Conservation (phyloP, 2,797 vertebrate species). For the Catostomus latipinnis region DNA sequence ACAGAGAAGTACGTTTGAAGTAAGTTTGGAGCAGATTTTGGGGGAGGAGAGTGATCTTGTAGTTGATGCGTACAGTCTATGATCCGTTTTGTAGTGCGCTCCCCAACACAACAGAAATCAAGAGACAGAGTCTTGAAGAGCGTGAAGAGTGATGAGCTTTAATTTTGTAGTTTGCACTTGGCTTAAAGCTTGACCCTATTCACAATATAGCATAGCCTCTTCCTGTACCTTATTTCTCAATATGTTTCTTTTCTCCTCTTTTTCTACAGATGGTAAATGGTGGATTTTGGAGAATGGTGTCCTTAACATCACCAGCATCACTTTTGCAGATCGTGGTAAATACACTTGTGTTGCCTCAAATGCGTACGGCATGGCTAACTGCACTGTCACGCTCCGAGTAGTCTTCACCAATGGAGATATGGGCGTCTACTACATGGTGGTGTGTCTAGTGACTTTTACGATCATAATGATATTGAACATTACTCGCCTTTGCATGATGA, state of each 20-base stretch:
- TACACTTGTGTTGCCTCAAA: conserved; percentile 94
- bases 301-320: conserved; percentile 92
- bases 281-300: conserved; percentile 84
- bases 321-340: conserved; percentile 93
- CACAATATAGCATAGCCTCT: too few relatives aligned
- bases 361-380: conserved; percentile 83
- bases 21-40: too few relatives aligned
- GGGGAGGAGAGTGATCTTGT: too few relatives aligned
- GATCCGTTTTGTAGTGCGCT: too few relatives aligned
- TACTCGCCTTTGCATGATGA: conserved; percentile 98
- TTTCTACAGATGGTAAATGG: conserved; percentile 83
- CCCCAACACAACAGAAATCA: too few relatives aligned
- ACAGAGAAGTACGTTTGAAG: too few relatives aligned
- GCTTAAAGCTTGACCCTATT: too few relatives aligned
- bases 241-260: not conserved
- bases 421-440: conserved; percentile 98
- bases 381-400: conserved; percentile 92
- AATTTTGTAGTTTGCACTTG: too few relatives aligned
- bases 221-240: not conserved
- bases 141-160: too few relatives aligned
- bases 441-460: conserved; percentile 95
- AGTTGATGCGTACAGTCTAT: too few relatives aligned
- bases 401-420: conserved; percentile 94
- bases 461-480: conserved; percentile 95
- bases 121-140: too few relatives aligned